Percentiles rank a stretch among this genome's conserved stretches.
Conservation (phyloP, 2,113 vertebrate species). For the Tragelaphus scriptus region DNA sequence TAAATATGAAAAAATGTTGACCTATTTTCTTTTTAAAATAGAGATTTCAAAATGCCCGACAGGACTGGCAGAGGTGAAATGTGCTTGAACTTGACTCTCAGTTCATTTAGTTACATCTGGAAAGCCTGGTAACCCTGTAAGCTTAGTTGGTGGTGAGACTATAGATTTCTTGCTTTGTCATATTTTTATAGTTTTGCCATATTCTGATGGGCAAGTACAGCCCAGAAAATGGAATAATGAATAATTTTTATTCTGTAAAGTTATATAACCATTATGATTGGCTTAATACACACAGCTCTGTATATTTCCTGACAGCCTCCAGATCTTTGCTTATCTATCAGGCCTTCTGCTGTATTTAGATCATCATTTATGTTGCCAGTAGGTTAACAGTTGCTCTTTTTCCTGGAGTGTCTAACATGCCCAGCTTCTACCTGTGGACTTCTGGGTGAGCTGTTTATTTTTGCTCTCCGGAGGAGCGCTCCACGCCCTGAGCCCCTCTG, state of each 20-base stretch:
- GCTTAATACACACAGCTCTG: background rate
- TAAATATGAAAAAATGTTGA: conserved; percentile 14
- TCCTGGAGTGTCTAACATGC: background rate
- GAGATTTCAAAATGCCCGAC: background rate
- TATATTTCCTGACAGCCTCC: background rate
- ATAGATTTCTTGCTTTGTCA: background rate
- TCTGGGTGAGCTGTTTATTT: background rate
- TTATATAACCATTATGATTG: background rate
- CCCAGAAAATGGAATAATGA: background rate
- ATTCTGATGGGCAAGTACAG: background rate
- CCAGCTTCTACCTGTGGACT: background rate
- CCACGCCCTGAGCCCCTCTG: background rate
- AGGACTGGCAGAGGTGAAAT: background rate
- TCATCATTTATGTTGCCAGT: background rate
- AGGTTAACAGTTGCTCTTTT: background rate
- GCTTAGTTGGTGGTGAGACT: background rate
- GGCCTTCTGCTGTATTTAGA: background rate
- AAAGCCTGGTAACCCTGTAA: background rate
- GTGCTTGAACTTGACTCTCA: background rate
- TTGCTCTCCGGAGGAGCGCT: background rate
- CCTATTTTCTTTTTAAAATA: conserved; percentile 27
- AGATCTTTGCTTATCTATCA: background rate
- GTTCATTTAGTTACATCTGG: background rate
- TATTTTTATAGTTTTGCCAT: background rate
- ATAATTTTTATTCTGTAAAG: background rate